These are phyloP conservation scores for Cryptomyrus ogoouensis DNA, from an alignment of 2,113 vertebrate genomes.

Conservation along the genomic window DNA sequence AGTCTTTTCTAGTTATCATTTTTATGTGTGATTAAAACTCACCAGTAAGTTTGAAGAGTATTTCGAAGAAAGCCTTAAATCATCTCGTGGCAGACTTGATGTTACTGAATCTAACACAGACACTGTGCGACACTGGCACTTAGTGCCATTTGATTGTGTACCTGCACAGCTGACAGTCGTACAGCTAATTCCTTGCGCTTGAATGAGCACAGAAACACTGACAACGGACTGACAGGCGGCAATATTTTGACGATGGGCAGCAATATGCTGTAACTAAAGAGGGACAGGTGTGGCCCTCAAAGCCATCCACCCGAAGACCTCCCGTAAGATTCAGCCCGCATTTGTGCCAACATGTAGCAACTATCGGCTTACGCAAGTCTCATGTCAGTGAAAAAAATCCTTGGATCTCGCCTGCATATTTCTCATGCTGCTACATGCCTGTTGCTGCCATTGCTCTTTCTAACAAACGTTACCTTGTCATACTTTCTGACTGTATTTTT, in stretches of 20 bases:
- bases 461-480: background rate
- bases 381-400: conserved; percentile 1
- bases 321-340: conserved; percentile 4
- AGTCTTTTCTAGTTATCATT: background rate
- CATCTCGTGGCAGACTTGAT: background rate
- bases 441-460: background rate
- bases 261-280: background rate
- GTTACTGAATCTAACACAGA: background rate
- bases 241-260: background rate
- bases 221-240: background rate
- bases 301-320: background rate
- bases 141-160: background rate
- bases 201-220: background rate
- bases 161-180: background rate
- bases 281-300: background rate
- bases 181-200: background rate
- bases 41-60: background rate
- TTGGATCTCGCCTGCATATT: conserved; percentile 15
- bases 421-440: conserved; percentile 18
- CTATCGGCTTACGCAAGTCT: conserved; percentile 2
- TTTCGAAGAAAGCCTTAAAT: background rate
- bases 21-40: background rate
- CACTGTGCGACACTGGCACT: background rate
- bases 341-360: background rate
- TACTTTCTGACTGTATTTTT: background rate